These are phyloP conservation scores for Clupea harengus DNA, from an alignment of 2,113 vertebrate species.

Conservation along the genomic window DNA sequence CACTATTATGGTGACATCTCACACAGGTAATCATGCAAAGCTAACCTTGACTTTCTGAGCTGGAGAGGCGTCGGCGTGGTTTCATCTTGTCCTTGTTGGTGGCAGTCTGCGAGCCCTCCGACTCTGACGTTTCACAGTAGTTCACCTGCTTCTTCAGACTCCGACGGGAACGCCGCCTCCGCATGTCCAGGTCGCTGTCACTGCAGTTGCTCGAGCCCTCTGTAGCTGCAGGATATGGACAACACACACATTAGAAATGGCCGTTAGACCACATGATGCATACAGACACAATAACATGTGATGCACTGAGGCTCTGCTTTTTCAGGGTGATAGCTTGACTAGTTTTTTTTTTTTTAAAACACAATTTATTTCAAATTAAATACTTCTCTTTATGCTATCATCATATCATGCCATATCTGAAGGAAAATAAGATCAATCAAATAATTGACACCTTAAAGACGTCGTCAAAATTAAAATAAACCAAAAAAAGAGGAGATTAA, in stretches of 20 bases:
- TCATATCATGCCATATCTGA: too few relatives aligned
- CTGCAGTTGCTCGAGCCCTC: constrained; percentile 87
- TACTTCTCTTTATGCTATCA: too few relatives aligned
- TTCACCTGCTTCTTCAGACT: constrained; percentile 91
- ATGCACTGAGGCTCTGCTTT: too few relatives aligned
- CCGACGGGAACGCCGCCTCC: constrained; percentile 86
- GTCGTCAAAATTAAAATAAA: too few relatives aligned
- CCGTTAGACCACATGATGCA: background rate
- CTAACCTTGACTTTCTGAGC: constrained; percentile 91
- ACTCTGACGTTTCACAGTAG: constrained; percentile 93
- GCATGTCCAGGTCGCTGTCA: constrained; percentile 89
- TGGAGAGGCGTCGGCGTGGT: constrained; percentile 76
- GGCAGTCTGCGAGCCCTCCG: constrained; percentile 84
- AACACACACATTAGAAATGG: background rate
- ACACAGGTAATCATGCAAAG: background rate
- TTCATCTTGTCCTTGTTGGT: constrained; percentile 74
- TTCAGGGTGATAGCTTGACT: background rate
- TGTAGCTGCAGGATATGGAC: constrained; percentile 69
- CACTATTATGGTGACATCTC: background rate
- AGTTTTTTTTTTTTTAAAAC: too few relatives aligned
- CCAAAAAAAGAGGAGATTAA: too few relatives aligned
- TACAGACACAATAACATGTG: background rate
- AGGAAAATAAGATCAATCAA: too few relatives aligned
- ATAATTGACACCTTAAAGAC: too few relatives aligned
- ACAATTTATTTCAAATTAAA: too few relatives aligned